Conservation (phyloP, 2,888 invertebrate genomes). For the Pandemis cinnamomeana region DNA sequence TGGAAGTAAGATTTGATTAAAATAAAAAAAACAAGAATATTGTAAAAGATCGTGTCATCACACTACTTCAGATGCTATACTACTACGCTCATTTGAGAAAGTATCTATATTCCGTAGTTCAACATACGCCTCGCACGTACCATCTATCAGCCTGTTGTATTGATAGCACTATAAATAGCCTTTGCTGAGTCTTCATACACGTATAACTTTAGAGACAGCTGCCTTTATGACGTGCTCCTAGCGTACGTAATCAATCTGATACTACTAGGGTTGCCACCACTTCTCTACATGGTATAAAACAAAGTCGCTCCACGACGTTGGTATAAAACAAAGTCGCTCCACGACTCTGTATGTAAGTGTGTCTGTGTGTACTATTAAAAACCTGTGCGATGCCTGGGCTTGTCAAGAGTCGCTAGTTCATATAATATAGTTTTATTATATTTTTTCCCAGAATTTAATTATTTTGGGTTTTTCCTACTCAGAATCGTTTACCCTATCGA, state of each 20-base stretch:
- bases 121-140: neutral
- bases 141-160: conserved; percentile 4
- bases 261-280: conserved; percentile 7
- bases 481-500: too few species aligned
- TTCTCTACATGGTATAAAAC: neutral
- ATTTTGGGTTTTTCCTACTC: too few species aligned
- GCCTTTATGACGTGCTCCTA: conserved; percentile 27
- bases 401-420: too few species aligned
- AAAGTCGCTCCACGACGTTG: neutral
- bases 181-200: neutral
- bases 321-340: too few species aligned
- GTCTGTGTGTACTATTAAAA: too few species aligned
- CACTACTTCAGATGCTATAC: neutral
- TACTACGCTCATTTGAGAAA: neutral
- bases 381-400: too few species aligned
- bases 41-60: neutral
- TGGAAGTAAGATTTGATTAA: too few species aligned
- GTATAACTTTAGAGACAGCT: conserved; percentile 11
- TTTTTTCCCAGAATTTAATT: too few species aligned
- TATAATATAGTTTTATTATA: too few species aligned
- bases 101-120: neutral
- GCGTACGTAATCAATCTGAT: conserved; percentile 20
- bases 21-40: too few species aligned
- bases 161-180: conserved; percentile 7
- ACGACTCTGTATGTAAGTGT: too few species aligned